Base-by-base conservation (phyloP, 2,113 vertebrate species). In the Scolopax mira region DNA sequence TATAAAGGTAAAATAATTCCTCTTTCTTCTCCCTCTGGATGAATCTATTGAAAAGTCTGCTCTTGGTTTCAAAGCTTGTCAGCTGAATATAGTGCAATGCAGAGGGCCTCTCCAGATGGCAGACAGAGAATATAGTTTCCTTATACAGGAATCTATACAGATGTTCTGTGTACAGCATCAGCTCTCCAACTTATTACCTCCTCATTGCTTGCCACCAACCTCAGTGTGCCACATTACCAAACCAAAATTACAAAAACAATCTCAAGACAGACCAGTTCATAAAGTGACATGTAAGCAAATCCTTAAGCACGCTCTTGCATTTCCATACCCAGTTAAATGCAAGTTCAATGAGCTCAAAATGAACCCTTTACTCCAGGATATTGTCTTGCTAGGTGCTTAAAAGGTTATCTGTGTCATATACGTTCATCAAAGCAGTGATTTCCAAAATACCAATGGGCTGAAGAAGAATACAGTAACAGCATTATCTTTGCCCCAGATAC, bases 81-180 rank as follows among this genome's bases (percentile, higher is more conserved):
- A 96, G 86, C 62, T 81, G 85, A 79, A 79, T 24, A 49, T 4
- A 80, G 72, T 25, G 37, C 66, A 92, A 81, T 2, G 4, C 61
- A 86, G 79, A 95, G 66, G 51, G 69, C 44, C 90, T 94, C 92
- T 84, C 90, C 90, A 93, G 65, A 79, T 84, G 79, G 75, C 55
- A 94, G 61, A 64, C 30, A 74, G 61, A 85, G 79, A 93, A 87
- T 61, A 85, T 4, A 92, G 69, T 57, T 92, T 82, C 88, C 71
- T 85, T 75, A 79, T 60, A 93, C 7, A 92, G 57, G 72, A 94
- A 93, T 81, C 77, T 31, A 89, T 84, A 90, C 77, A 93, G 85
- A 78, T 93, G 80, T 93, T 95, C 46, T 58, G 61, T 69, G 54
- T 61, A 89, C 65, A 87, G 72, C 77, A 75, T 46, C 90, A 90